Conservation (phyloP, 2,888 invertebrate species). For the Protophormia terraenovae region DNA sequence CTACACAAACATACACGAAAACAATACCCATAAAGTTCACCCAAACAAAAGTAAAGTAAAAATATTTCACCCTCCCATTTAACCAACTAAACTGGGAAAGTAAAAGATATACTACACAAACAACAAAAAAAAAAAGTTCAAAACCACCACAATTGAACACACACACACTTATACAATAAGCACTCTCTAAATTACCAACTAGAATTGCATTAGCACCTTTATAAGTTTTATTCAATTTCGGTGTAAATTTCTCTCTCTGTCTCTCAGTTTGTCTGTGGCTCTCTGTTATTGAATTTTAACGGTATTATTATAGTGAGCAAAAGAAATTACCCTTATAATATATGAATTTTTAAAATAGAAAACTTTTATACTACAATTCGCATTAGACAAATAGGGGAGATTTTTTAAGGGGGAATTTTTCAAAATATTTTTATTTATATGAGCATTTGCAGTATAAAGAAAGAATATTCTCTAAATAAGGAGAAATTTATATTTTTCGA, state of each 20-base stretch:
- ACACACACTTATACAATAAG: neutral
- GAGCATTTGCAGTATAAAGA: neutral
- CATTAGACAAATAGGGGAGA: neutral
- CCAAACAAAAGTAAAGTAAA: conserved; percentile 41
- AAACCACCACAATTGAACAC: conserved; percentile 58
- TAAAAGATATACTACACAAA: too few species aligned
- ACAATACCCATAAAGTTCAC: conserved; percentile 55
- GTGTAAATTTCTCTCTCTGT: neutral
- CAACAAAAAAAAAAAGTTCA: conserved; percentile 54
- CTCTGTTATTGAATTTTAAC: neutral
- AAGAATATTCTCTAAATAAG: neutral
- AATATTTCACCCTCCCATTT: conserved; percentile 56
- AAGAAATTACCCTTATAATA: conserved; percentile 38
- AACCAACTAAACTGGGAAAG: neutral
- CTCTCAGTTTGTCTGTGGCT: neutral
- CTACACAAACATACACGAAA: conserved; percentile 54
- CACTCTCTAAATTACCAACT: conserved; percentile 56
- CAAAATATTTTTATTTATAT: neutral
- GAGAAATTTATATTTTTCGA: conserved; percentile 40
- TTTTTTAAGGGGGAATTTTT: neutral
- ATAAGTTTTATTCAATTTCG: conserved; percentile 37
- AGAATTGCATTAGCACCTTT: conserved; percentile 62
- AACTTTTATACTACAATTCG: conserved; percentile 1
- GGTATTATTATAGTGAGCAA: neutral
- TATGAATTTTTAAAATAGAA: conserved; percentile 27